Conservation (phyloP, 2,797 vertebrate genomes). For the Liparis tanakae region DNA sequence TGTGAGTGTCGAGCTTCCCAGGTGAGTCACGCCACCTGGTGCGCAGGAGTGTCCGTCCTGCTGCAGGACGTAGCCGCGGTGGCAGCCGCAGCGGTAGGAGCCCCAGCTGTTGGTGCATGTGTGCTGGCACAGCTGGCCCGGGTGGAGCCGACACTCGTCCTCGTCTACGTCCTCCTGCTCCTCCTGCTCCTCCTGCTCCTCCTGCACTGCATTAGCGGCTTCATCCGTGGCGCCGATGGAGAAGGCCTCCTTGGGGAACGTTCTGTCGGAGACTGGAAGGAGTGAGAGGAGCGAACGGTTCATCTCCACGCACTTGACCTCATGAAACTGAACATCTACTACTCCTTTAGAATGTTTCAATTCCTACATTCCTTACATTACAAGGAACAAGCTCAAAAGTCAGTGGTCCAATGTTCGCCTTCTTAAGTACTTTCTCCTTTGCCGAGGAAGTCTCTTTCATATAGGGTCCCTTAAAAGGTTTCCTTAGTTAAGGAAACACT, state of each 20-base stretch:
- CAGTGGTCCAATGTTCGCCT: not conserved
- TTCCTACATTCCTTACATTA: constrained; percentile 23
- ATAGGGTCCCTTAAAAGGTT: not conserved
- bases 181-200: constrained; percentile 85
- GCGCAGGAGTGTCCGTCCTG: constrained; percentile 86
- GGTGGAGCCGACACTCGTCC: constrained; percentile 86
- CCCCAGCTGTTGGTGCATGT: constrained; percentile 85
- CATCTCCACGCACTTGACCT: constrained; percentile 21
- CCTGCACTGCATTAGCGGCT: constrained; percentile 84
- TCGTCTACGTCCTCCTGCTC: constrained; percentile 85
- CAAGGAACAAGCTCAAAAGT: constrained; percentile 16
- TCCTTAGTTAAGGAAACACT: not conserved
- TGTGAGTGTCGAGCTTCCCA: not conserved
- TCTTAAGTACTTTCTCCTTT: not conserved
- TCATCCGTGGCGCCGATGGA: constrained; percentile 83
- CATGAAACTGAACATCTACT: constrained; percentile 48
- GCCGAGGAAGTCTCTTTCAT: not conserved
- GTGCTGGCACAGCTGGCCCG: constrained; percentile 85
- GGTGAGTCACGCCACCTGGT: constrained; percentile 76
- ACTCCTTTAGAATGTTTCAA: constrained; percentile 1
- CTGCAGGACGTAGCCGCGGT: constrained; percentile 86
- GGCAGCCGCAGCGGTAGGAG: constrained; percentile 89
- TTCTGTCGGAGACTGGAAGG: constrained; percentile 84
- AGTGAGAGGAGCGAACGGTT: constrained; percentile 37
- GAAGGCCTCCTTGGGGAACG: constrained; percentile 84